Evolutionary conservation across 2,888 invertebrate species (phyloP).

Genomic region (Panopea generosa): DNA sequence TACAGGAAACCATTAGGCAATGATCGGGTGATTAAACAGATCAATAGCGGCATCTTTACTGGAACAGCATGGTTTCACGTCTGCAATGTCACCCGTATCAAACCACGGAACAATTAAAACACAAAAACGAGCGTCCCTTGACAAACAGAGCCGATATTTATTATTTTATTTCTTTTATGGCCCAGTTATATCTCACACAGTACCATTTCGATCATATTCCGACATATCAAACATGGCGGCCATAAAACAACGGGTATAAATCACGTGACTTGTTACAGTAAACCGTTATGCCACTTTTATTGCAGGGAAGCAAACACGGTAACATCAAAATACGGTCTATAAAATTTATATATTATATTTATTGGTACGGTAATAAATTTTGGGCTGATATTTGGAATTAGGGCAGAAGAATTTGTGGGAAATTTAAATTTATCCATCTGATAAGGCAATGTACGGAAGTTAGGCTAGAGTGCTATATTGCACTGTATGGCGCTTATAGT

Average conservation of each 20-base stretch:
- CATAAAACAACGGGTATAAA: conserved; percentile 54
- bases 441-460: conserved; percentile 43
- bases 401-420: conserved; percentile 35
- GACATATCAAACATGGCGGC: conserved; percentile 44
- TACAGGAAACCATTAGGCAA: no score
- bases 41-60: no score
- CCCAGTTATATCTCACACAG: neutral
- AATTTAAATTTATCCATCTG: conserved; percentile 17
- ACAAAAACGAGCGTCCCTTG: neutral
- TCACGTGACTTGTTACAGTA: conserved; percentile 40
- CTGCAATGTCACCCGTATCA: no score
- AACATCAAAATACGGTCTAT: conserved; percentile 46
- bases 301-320: conserved; percentile 48
- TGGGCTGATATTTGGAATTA: conserved; percentile 46
- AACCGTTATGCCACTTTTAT: conserved; percentile 63
- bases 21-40: no score
- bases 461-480: no score
- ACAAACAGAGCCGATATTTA: conserved; percentile 5
- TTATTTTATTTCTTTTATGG: neutral
- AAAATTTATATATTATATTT: conserved; percentile 63
- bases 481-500: no score
- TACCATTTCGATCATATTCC: neutral
- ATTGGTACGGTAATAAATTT: conserved; percentile 53
- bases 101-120: no score
- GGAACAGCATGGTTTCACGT: no score